phyloP scores from a whole-genome alignment of 2,888 invertebrate genomes.

The Halictus quadricinctus region DNA sequence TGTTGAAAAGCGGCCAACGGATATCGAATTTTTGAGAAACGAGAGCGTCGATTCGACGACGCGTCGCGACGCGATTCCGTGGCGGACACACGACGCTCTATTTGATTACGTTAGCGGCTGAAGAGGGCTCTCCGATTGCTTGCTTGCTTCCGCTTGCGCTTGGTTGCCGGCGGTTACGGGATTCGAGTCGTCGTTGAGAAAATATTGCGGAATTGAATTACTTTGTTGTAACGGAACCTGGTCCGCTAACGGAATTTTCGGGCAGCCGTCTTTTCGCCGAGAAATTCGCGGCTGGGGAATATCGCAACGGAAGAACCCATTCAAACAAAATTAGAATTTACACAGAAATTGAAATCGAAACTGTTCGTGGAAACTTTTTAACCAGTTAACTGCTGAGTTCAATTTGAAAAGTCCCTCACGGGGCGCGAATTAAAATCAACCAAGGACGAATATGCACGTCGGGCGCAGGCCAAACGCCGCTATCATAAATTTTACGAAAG shows the following conservation, averaged over 20 bases:
- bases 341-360: no score
- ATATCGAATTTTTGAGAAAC: constrained; percentile 18
- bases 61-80: not conserved
- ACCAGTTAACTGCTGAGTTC: no score
- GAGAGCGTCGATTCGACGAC: not conserved
- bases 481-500: no score
- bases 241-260: not conserved
- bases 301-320: no score
- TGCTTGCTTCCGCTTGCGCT: not conserved
- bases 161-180: constrained; percentile 7
- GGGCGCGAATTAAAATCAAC: no score
- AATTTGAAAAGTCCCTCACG: no score
- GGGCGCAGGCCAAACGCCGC: no score
- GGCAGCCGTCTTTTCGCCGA: not conserved
- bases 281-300: not conserved
- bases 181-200: not conserved
- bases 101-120: not conserved
- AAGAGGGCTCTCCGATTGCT: not conserved
- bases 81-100: not conserved
- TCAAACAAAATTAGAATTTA: no score
- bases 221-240: not conserved
- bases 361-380: no score
- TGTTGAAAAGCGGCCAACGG: constrained; percentile 35
- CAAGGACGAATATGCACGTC: no score
- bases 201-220: constrained; percentile 2